phyloP scores from a whole-genome alignment of 2,113 vertebrate species.

The Hassar affinis region DNA sequence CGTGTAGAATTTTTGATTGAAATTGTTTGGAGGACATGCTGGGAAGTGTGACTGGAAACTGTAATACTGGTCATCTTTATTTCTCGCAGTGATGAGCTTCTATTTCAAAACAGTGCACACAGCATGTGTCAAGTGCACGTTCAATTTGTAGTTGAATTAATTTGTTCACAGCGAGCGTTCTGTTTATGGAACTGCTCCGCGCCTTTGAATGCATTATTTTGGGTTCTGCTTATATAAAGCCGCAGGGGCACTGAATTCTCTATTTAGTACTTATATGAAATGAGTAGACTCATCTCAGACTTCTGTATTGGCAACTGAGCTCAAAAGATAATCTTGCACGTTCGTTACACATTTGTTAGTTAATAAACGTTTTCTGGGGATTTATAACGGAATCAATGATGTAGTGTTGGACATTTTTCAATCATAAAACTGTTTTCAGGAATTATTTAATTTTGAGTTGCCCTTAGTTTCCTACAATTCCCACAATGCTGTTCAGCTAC shows the following conservation, averaged over 20 bases:
- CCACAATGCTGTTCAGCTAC: too few relatives aligned
- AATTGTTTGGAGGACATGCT: constrained; percentile 33
- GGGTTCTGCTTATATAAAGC: neutral
- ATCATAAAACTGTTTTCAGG: neutral
- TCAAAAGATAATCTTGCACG: neutral
- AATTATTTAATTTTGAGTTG: neutral
- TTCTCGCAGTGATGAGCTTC: constrained; percentile 1
- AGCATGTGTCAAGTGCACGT: neutral
- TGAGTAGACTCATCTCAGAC: neutral
- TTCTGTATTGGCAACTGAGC: neutral
- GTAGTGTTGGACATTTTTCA: neutral
- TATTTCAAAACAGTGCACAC: constrained; percentile 1
- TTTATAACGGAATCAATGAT: too few relatives aligned
- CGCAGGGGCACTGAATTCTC: neutral
- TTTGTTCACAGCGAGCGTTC: neutral
- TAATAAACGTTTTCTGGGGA: neutral
- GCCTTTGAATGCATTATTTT: neutral
- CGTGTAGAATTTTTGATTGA: constrained; percentile 29
- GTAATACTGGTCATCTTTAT: constrained; percentile 21
- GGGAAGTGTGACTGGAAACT: constrained; percentile 31
- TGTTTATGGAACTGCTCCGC: neutral
- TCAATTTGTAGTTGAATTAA: neutral
- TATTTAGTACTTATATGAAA: neutral
- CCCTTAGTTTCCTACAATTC: neutral
- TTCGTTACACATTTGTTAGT: neutral